Base-by-base conservation (phyloP, 2,113 vertebrate species). In the Fulmarus glacialis region DNA sequence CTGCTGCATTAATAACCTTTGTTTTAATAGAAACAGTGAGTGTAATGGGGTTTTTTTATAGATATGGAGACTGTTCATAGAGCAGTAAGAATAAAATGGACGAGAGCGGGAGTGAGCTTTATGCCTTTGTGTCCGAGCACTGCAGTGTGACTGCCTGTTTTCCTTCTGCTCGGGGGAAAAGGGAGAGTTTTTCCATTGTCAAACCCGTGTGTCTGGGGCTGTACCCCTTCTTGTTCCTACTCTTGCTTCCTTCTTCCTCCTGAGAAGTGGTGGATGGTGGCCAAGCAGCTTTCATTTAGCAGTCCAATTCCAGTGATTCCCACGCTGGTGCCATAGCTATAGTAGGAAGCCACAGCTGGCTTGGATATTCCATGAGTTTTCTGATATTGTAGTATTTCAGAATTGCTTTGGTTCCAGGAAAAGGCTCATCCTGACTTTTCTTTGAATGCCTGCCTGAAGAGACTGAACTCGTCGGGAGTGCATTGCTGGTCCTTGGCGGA, bases 401-500 rank as follows among this genome's bases (percentile, higher is more conserved):
- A 71, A 80, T 59, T 82, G 52, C 42, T 2, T 26, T 26, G 38
- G 60, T 79, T 92, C 78, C 91, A 87, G 87, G 91, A 93, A 91
- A 17, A 89, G 56, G 48, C 48, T 90, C 58, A n/a, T 89, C 62
- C 83, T 91, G 86, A 59, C 59, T 95, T 86, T 64, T n/a, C 55
- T 95, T 92, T 94, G 89, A 96, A 75, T 27, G 68, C 34, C 38
- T 95, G 68, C 68, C 56, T 64, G 45, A 75, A 96, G 53, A 91
- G 73, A 38, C 17, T 6, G 52, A 91, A 34, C 36, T 79, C 0
- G 0, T 15, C 11, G 30, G 73, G 83, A 89, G 9, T 1, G 3
- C 4, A 0, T 56, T 87, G 70, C 62, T 5, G 8, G 43, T 87
- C 91, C 47, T 68, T 94, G 93, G 89, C 68, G 67, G 72, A 48